These are phyloP conservation scores for Diglossa brunneiventris DNA, from an alignment of 2,113 vertebrate genomes.

Conservation along the genomic window DNA sequence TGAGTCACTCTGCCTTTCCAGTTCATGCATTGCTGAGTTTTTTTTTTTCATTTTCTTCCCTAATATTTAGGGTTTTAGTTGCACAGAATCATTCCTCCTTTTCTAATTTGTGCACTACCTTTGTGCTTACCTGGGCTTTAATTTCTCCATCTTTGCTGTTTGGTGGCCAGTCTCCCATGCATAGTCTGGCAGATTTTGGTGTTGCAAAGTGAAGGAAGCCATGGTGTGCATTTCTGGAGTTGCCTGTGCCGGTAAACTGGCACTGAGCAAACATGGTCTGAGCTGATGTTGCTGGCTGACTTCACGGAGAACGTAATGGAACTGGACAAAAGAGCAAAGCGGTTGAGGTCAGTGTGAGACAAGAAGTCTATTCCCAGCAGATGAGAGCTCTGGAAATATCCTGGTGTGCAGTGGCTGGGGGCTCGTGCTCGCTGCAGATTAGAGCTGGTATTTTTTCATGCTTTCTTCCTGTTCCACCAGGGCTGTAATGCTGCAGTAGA, in stretches of 20 bases:
- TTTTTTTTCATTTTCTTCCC: neutral
- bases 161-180: neutral
- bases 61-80: neutral
- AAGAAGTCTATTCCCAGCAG: neutral
- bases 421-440: neutral
- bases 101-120: neutral
- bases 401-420: neutral
- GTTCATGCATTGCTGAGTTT: neutral
- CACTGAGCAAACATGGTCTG: neutral
- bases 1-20: neutral
- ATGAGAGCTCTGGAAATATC: neutral
- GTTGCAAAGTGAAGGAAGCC: neutral
- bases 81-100: neutral
- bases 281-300: neutral
- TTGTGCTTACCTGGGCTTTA: neutral
- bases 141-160: neutral
- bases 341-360: neutral
- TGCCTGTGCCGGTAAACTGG: rapidly evolving
- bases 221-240: neutral
- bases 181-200: neutral
- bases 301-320: neutral
- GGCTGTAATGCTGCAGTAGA: neutral
- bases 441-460: neutral
- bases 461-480: neutral
- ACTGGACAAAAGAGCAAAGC: neutral